Evolutionary conservation across 2,888 invertebrate genomes (phyloP).

Genomic region (Caenorhabditis zanzibari): DNA sequence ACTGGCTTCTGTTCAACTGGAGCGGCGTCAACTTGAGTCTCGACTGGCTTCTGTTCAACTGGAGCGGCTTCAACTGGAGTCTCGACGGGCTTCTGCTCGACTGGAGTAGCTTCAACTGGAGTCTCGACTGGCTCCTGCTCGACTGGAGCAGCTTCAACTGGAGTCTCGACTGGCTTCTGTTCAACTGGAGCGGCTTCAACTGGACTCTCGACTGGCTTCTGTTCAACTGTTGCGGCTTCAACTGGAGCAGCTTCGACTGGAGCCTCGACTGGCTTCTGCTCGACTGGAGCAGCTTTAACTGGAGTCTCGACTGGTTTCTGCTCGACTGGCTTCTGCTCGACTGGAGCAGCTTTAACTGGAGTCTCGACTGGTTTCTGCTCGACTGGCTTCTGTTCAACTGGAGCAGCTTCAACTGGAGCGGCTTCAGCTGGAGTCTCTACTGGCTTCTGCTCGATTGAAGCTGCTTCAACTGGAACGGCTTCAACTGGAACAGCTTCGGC

Average conservation of each 20-base stretch:
- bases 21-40: background rate
- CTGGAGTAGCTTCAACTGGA: background rate
- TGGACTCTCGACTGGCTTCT: background rate
- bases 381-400: slow-evolving; percentile 10
- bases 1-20: slow-evolving; percentile 23
- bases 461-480: slow-evolving; percentile 21
- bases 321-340: background rate
- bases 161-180: slow-evolving; percentile 27
- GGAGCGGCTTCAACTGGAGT: slow-evolving; percentile 22
- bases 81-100: slow-evolving; percentile 9
- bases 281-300: no score
- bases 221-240: slow-evolving; percentile 16
- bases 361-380: slow-evolving; percentile 10
- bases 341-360: slow-evolving; percentile 21
- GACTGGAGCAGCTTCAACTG: slow-evolving; percentile 18
- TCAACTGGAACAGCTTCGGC: slow-evolving; percentile 30
- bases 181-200: slow-evolving; percentile 21
- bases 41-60: slow-evolving; percentile 21
- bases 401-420: slow-evolving; percentile 25
- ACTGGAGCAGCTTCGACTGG: slow-evolving; percentile 7
- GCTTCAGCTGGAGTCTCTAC: slow-evolving; percentile 21
- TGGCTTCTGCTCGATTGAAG: slow-evolving; percentile 16
- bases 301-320: no score
- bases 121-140: slow-evolving; percentile 8
- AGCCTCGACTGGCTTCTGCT: no score